A percentile compares a stretch with the other conserved stretches of the same genome.
phyloP scores from a whole-genome alignment of 1,140 invertebrate species.

The Onthophagus taurus region DNA sequence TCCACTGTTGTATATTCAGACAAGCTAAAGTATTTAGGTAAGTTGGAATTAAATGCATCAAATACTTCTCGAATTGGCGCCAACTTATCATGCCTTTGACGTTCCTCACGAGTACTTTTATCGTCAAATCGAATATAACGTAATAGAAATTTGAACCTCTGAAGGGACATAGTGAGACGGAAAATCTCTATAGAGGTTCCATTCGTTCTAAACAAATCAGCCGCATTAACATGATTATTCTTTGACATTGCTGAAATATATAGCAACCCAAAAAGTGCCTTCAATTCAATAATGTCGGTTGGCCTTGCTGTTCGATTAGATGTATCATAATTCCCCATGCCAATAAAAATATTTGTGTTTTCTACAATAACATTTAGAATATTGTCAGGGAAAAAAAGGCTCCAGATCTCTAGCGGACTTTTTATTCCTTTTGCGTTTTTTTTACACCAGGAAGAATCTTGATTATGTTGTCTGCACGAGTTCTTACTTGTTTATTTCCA shows the following conservation, averaged over 20 bases:
- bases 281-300: conserved; percentile 1
- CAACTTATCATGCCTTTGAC: not conserved
- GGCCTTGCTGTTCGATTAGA: not conserved
- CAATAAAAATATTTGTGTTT: not conserved
- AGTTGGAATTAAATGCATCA: not conserved
- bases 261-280: not conserved
- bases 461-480: conserved; percentile 1
- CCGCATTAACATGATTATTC: conserved; percentile 4
- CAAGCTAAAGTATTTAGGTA: conserved; percentile 1
- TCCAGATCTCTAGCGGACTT: not conserved
- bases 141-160: conserved; percentile 16
- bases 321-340: not conserved
- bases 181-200: conserved; percentile 18
- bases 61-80: not conserved
- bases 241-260: conserved; percentile 4
- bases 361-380: not conserved
- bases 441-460: not conserved
- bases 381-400: not conserved
- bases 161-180: conserved; percentile 16
- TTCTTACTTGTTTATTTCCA: not conserved
- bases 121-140: not conserved
- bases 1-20: conserved; percentile 21
- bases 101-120: not conserved
- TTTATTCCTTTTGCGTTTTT: not conserved
- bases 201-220: conserved; percentile 11